Base-by-base conservation (phyloP, 2,888 invertebrate genomes). In the Pollenia labialis region DNA sequence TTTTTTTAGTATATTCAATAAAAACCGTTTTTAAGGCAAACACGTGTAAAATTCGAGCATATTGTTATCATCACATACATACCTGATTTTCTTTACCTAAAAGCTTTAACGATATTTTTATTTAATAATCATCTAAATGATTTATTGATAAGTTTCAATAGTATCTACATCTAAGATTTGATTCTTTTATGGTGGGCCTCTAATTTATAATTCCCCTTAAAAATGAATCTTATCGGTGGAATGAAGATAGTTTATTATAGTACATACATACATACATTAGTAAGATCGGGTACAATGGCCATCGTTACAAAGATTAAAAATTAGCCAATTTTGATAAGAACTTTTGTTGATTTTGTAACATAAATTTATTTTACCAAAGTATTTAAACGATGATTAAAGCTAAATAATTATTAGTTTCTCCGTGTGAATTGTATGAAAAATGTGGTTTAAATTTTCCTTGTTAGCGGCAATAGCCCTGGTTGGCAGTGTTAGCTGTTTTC, bases 401-500 rank as follows among this genome's bases (percentile, higher is more conserved):
- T 11, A 7, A n/a, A 66, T 44, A 16, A 18, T 14, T 40, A 8
- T 68, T 60, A 85, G 77, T 81, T 52, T 58, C 18, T 7, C 23
- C 40, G 12, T 11, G 40, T 40, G 10, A 54, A 18, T 52, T 16
- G 6, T 32, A 62, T 7, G 2, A 40, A 75, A 74, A 74, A 86
- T 85, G 85, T 82, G 46, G 23, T 60, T 54, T 32, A 77, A 81
- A 64, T 68, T 62, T 64, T 58, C 64, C 3, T 14, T 80, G 16
- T 16, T 56, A n/a, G 2, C 46, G 11, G 11, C 85, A 2, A 44
- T 68, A 23, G 18, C 80, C 16, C 16, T 83, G 18, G 44, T 71
- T 11, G 75, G 64, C 9, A 46, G 72, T 16, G 77, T 69, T 10
- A 76, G 32, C 32, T 89, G 89, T 71, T 89, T 84, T 11, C 90